These are phyloP conservation scores for Channa maculata DNA, from an alignment of 2,113 vertebrate species.

Conservation along the genomic window DNA sequence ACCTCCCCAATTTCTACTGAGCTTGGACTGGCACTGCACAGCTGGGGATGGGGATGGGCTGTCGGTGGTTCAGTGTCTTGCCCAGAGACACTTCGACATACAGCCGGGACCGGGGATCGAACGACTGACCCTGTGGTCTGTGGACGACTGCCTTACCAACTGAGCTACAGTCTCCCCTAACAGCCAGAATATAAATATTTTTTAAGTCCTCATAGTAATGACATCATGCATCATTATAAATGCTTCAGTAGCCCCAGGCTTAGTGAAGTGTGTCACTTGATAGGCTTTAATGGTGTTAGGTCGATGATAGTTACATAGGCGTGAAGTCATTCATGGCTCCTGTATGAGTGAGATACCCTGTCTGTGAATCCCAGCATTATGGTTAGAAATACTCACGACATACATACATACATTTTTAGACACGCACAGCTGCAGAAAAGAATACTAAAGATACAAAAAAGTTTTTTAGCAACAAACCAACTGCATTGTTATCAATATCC, in stretches of 20 bases:
- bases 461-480: background rate
- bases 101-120: no score
- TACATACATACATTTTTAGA: background rate
- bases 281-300: conserved; percentile 71
- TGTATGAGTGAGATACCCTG: conserved; percentile 50
- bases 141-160: no score
- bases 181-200: conserved; percentile 53
- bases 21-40: no score
- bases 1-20: no score
- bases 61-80: no score
- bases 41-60: no score
- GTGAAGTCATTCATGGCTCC: conserved; percentile 76
- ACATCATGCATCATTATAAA: conserved; percentile 67
- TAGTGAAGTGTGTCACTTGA: conserved; percentile 64
- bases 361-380: conserved; percentile 65
- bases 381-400: conserved; percentile 40
- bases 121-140: no score
- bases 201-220: conserved; percentile 50
- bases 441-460: background rate
- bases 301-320: conserved; percentile 65
- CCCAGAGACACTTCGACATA: no score
- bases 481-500: background rate
- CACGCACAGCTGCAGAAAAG: background rate
- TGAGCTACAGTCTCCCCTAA: background rate
- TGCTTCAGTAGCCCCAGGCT: conserved; percentile 67